Evolutionary conservation across 2,888 invertebrate species (phyloP), one percentile per base, ranked within the genome.

Genomic region (Caenorhabditis zanzibari): DNA sequence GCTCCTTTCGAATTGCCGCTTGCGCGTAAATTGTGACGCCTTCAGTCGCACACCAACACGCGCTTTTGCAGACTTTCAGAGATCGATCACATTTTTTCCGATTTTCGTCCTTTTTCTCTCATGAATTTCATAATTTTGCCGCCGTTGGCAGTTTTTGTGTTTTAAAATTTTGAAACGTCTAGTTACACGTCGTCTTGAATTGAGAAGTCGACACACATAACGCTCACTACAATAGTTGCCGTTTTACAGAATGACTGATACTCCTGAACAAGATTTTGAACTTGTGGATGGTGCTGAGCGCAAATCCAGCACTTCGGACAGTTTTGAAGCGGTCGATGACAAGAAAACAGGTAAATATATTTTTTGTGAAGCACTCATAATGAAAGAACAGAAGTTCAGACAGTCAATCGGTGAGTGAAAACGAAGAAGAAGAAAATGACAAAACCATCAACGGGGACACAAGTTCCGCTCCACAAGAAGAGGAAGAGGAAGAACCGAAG

Each of bases 281-380:
- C 54, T 82, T 9, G 75, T 82, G 19, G 82, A 82, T 22, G 47
- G 64, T 2, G 56, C 63, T 19, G 81, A 81, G 9, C 71, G 82
- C 0, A 82, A 82, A 61, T 82, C 76, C 9, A 82, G 82, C 59
- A 82, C 82, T 59, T 82, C 82, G 0, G 76, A 82, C 16, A 77
- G 76, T 35, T 82, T 82, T 26, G 82, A 82, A 61, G 76, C 71
- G n/a, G 72, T 82, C 16, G 75, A 75, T 52, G 72, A 73, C 35
- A 68, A 81, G 22, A 81, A 79, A 58, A 56, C 63, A 52, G 59
- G 73, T 63, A 26, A 24, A 14, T 5, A 22, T 28, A 35, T 64
- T 10, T 19, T 47, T 28, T 19, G 14, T 3, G 12, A 16, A 47
- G 6, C 19, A 52, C 19, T 26, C 28, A 10, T 28, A 28, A 32